Percentiles rank a stretch among this genome's conserved stretches.
Evolutionary conservation across 2,888 invertebrate genomes (phyloP).

Genomic region (Apodemia mormo): DNA sequence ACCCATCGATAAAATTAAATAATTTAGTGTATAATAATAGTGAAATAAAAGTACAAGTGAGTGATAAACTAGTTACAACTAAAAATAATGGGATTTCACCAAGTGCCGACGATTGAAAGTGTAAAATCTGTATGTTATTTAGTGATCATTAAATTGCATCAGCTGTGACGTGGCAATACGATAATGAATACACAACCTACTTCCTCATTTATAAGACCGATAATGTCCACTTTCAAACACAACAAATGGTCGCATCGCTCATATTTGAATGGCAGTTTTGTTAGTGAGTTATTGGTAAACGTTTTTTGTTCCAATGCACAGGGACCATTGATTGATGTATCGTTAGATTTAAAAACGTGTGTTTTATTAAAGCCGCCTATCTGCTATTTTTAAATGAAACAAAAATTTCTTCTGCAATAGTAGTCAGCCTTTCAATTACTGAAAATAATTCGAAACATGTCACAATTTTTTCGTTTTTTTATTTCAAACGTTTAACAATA

Average conservation of each 20-base stretch:
- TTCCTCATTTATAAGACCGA: too few relatives aligned
- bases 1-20: too few relatives aligned
- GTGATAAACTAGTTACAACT: too few relatives aligned
- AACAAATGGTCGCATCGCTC: background rate
- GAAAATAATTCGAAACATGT: background rate
- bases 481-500: background rate
- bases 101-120: too few relatives aligned
- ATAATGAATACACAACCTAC: too few relatives aligned
- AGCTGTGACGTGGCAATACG: too few relatives aligned
- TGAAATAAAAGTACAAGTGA: too few relatives aligned
- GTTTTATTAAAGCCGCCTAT: conserved; percentile 18
- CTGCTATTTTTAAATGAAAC: conserved; percentile 7
- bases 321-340: conserved; percentile 16
- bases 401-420: background rate
- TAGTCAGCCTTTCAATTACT: conserved; percentile 4
- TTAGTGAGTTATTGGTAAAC: conserved; percentile 14
- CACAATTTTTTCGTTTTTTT: background rate
- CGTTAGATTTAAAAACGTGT: conserved; percentile 16
- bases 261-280: conserved; percentile 15
- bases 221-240: background rate
- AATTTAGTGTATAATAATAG: too few relatives aligned
- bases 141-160: too few relatives aligned
- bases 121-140: too few relatives aligned
- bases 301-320: conserved; percentile 17
- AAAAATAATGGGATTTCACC: too few relatives aligned